These are phyloP conservation scores for Pseudococcus viburni DNA, from an alignment of 2,888 invertebrate genomes.

Conservation along the genomic window DNA sequence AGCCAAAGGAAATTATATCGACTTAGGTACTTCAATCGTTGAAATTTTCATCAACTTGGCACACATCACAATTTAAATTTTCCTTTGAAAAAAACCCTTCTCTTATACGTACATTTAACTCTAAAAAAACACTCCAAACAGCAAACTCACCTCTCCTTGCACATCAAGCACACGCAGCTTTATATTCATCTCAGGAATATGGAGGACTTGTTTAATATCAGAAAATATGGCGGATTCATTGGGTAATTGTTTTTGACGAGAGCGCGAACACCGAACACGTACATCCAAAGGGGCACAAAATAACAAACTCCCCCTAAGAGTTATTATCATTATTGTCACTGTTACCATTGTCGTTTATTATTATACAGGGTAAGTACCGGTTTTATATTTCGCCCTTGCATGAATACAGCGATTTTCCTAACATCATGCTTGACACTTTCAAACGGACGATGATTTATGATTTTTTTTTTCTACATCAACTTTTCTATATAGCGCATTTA, in stretches of 20 bases:
- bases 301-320: slow-evolving; percentile 61
- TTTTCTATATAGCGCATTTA: slow-evolving; percentile 59
- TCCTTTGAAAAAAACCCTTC: too few species aligned
- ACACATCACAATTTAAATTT: too few species aligned
- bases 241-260: slow-evolving; percentile 60
- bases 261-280: slow-evolving; percentile 58
- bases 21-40: too few species aligned
- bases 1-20: too few species aligned
- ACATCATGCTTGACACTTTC: slow-evolving; percentile 58
- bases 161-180: not conserved
- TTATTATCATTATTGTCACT: slow-evolving; percentile 63
- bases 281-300: slow-evolving; percentile 51
- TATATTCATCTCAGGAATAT: slow-evolving; percentile 12
- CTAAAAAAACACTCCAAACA: not conserved
- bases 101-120: too few species aligned
- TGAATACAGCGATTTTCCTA: slow-evolving; percentile 54
- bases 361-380: slow-evolving; percentile 63
- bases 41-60: too few species aligned
- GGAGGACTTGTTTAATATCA: slow-evolving; percentile 51
- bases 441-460: slow-evolving; percentile 63
- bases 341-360: slow-evolving; percentile 63
- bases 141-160: not conserved
- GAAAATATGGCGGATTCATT: slow-evolving; percentile 63
- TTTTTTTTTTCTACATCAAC: slow-evolving; percentile 54
- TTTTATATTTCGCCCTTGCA: slow-evolving; percentile 63